Base-by-base conservation (phyloP, 2,113 vertebrate species). In the Ardeotis arabs region DNA sequence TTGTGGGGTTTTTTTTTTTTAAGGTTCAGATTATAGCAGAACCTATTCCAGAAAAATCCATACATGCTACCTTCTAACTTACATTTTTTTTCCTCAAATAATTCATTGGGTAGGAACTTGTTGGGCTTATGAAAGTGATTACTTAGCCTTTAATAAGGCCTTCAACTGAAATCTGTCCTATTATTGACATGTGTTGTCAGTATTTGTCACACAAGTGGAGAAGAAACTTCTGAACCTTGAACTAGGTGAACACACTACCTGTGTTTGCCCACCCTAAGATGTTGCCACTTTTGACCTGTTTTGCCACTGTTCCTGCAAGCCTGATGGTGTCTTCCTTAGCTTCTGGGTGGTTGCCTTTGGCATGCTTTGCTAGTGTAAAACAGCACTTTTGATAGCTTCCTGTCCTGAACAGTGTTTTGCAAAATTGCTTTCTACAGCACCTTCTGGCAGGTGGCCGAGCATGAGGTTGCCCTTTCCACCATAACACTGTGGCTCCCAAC, bases 171-270 rank as follows among this genome's bases (percentile, higher is more conserved):
- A 1, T 39, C 12, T 59, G 5, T 66, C 27, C 7, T 66, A 0
- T 17, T 19, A 13, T 1, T 37, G 45, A 3, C 1, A 0, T 0
- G 3, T 41, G 8, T 29, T 39, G 22, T 58, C 11, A 28, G 28
- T n/a, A 11, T 69, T 84, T 37, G 44, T 81, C 19, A 10, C 6
- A 5, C 13, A 47, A 33, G 27, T 5, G 4, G 7, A 29, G 56
- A 16, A 64, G 29, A 75, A n/a, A 4, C 28, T 29, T 25, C 7
- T 37, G 31, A 14, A 23, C 52, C 13, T 41, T 55, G 37, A 33
- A 8, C 1, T 2, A 14, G 31, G 1, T 35, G 47, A 12, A 35
- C 35, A 35, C 35, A 35, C 7, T 56, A 2, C 17, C 7, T 29
- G 3, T 35, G 29, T 20, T 52, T 79, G 25, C 35, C 23, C 3